Evolutionary conservation across 2,797 vertebrate genomes (phyloP).

Genomic region (Molossus alvarezi): DNA sequence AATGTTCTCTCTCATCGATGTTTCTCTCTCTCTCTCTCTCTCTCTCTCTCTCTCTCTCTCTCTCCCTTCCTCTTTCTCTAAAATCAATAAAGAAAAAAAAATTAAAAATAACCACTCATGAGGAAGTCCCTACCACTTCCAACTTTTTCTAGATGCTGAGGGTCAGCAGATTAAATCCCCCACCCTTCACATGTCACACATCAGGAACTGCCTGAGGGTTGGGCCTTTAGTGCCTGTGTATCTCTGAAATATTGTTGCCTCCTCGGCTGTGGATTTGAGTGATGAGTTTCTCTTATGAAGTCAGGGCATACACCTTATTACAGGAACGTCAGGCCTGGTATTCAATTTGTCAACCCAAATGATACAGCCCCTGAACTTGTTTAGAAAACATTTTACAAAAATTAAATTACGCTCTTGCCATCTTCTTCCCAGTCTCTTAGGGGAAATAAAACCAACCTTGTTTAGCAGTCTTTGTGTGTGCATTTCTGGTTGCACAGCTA

Average conservation of each 20-base stretch:
- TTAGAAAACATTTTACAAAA: conserved; percentile 80
- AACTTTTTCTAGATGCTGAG: not conserved
- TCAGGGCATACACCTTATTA: conserved; percentile 49
- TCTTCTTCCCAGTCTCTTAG: conserved; percentile 63
- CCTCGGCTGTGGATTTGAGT: conserved; percentile 25
- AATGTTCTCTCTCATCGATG: too few species aligned
- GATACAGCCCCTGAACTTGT: conserved; percentile 72
- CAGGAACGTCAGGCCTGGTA: conserved; percentile 56
- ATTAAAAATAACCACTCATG: not conserved
- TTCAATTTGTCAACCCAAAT: conserved; percentile 72
- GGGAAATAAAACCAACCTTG: conserved; percentile 73
- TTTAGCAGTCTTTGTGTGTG: conserved; percentile 84
- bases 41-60: too few species aligned
- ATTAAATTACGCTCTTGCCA: conserved; percentile 79
- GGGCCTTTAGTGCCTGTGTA: not conserved
- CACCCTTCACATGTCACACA: not conserved
- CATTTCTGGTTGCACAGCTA: conserved; percentile 39
- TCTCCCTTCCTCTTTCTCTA: too few species aligned
- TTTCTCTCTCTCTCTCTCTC: too few species aligned
- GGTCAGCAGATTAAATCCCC: not conserved
- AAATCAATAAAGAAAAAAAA: too few species aligned
- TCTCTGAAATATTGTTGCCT: not conserved
- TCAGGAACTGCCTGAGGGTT: not conserved
- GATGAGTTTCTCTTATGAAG: conserved; percentile 59
- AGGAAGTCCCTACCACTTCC: not conserved